These are phyloP conservation scores for Nymphalis polychloros DNA, from an alignment of 2,888 invertebrate species.

Conservation along the genomic window DNA sequence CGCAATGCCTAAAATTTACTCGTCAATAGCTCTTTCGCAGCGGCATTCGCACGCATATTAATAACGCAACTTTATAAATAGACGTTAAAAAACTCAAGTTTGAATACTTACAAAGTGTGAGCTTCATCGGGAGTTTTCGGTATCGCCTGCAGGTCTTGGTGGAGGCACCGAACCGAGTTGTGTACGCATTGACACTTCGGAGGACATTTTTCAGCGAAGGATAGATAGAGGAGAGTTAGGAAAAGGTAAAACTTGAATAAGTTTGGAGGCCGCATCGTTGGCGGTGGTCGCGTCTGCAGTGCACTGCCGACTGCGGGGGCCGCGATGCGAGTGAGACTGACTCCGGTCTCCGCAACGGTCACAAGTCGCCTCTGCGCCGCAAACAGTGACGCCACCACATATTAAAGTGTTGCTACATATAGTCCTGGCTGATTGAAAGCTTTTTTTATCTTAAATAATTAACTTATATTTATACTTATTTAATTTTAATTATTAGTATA, in stretches of 20 bases:
- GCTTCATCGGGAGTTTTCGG: conserved; percentile 59
- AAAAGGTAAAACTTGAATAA: conserved; percentile 52
- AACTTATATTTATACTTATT: no score
- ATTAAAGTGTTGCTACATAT: conserved; percentile 1
- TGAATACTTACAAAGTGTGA: conserved; percentile 67
- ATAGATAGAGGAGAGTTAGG: conserved; percentile 47
- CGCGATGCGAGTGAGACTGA: conserved; percentile 43
- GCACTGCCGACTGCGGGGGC: conserved; percentile 43
- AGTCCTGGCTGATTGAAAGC: not conserved
- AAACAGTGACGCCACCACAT: conserved; percentile 29
- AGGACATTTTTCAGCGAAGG: conserved; percentile 55
- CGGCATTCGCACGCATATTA: conserved; percentile 38
- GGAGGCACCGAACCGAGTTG: conserved; percentile 61
- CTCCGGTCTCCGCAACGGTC: conserved; percentile 2
- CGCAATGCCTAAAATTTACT: conserved; percentile 41
- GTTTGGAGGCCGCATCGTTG: conserved; percentile 48
- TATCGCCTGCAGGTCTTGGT: conserved; percentile 56
- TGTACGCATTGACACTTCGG: conserved; percentile 61
- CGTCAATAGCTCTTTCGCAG: conserved; percentile 43
- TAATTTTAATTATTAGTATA: no score
- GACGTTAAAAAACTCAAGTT: conserved; percentile 39
- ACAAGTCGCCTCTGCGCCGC: conserved; percentile 14
- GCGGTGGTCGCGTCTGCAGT: conserved; percentile 29
- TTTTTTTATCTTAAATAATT: not conserved
- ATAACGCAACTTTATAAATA: conserved; percentile 36